Base-by-base conservation (phyloP, 2,113 vertebrate species). In the Macroglossus sobrinus region DNA sequence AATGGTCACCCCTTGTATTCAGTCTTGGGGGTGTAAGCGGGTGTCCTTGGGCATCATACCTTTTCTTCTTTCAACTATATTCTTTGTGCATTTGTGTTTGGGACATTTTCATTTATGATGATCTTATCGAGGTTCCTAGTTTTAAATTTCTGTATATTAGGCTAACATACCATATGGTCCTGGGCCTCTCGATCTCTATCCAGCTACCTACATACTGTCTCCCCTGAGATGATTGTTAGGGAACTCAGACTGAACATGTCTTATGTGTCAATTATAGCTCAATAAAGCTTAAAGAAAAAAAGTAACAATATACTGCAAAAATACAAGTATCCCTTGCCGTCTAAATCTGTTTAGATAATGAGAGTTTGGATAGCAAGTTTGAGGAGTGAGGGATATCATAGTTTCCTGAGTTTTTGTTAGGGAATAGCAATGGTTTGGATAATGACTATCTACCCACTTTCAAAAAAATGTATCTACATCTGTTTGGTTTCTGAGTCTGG, bases 321-420 rank as follows among this genome's bases (percentile, higher is more conserved):
- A 47, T 63, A 5, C 33, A 22, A 38, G 4, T 84, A 72, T 63
- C 14, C 14, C 11, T 43, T 91, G 38, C 64, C 81, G 1, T 40
- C 35, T 76, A 71, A 63, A 45, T 71, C 47, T 69, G 19, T 93
- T 68, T 57, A 57, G 21, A 7, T 94, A 45, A 53, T 68, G 81
- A 80, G 81, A 59, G n/a, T 55, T 95, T 80, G 64, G 19, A 50
- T 72, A 80, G 45, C 75, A 28, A 5, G 2, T 82, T 43, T 88
- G 57, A 74, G 87, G 78, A 71, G 16, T 9, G 14, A 89, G 50
- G 24, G 43, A 61, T 75, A 8, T 59, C 50, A 40, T 69, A 45
- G 45, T 88, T 93, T 94, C n/a, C 35, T 59, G 63, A 78, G 74
- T 59, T 88, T 92, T 93, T 80, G 66, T 50, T 53, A 75, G 38